These are phyloP conservation scores for Oryzias woworae DNA, from an alignment of 2,113 vertebrate genomes.

Conservation along the genomic window DNA sequence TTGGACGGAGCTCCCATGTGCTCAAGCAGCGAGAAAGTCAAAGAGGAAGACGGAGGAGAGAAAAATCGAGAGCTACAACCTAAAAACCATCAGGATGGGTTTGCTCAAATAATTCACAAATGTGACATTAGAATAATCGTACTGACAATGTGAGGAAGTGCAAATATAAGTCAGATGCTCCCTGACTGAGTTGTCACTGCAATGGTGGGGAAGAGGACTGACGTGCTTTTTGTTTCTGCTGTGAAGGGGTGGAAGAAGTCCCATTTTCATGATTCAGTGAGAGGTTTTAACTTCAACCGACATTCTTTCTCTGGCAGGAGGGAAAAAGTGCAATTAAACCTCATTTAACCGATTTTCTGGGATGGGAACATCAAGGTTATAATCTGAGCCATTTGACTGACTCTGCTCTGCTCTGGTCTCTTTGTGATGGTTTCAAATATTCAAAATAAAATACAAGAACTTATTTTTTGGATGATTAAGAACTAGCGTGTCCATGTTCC, in stretches of 20 bases:
- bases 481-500: too few species aligned
- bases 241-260: slow-evolving; percentile 3
- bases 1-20: slow-evolving; percentile 55
- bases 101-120: slow-evolving; percentile 61
- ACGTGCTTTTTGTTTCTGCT: slow-evolving; percentile 8
- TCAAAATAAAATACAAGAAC: neutral
- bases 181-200: slow-evolving; percentile 59
- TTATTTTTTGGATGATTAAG: too few species aligned
- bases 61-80: slow-evolving; percentile 32
- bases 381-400: slow-evolving; percentile 9
- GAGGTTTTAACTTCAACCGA: slow-evolving; percentile 15
- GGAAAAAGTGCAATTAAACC: slow-evolving; percentile 19
- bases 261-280: neutral
- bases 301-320: neutral
- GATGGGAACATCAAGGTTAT: neutral
- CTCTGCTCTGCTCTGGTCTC: neutral
- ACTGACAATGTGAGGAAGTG: slow-evolving; percentile 44
- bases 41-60: slow-evolving; percentile 27
- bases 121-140: slow-evolving; percentile 58
- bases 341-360: slow-evolving; percentile 14
- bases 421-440: neutral
- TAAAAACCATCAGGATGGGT: slow-evolving; percentile 59
- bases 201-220: slow-evolving; percentile 7
- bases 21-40: slow-evolving; percentile 33
- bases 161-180: slow-evolving; percentile 53